Base-by-base conservation (phyloP, 2,113 vertebrate species). In the Megaleporinus macrocephalus region DNA sequence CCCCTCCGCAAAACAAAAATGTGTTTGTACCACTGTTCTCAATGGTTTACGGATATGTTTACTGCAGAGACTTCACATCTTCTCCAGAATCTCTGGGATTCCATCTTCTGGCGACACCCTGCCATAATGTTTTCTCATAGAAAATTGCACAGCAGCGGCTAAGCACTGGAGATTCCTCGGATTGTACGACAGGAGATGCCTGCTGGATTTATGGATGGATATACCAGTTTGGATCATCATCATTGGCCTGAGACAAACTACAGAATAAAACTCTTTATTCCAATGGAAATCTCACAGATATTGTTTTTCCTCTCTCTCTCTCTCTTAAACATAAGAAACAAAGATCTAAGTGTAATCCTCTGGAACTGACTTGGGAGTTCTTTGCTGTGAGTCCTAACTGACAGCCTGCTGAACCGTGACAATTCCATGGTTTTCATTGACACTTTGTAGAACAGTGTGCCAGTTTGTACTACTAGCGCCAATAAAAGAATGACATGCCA, bases 401-500 rank as follows among this genome's bases (percentile, higher is more conserved):
- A 91, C 87, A 85, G 89, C 90, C 88, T 87, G 80, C 89, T 87
- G 81, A 90, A 85, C 86, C 90, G 87, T 90, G 85, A 74, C 83
- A 86, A 81, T 65, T 81, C 80, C 79, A 89, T 83, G 81, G 84
- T 86, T 87, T 87, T 78, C 73, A 89, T 89, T 87, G 86, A 87
- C 90, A 88, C 89, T 89, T 88, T 89, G 89, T 89, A 82, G 90
- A 82, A 88, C 89, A 89, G 36, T 91, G 87, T 88, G 86, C 85
- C 88, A 87, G 85, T 92, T 92, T 92, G 90, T 90, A 89, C 83
- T 88, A 91, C 89, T 11, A 89, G 89, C 90, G 86, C 88, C 81
- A 44, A 88, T 89, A 91, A 87, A 81, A 87, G 85, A 90, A 86
- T 83, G 87, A 88, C 89, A 89, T 91, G 89, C 81, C 83, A 88